Conservation (phyloP, 2,797 vertebrate genomes). For the Momotus momota region DNA sequence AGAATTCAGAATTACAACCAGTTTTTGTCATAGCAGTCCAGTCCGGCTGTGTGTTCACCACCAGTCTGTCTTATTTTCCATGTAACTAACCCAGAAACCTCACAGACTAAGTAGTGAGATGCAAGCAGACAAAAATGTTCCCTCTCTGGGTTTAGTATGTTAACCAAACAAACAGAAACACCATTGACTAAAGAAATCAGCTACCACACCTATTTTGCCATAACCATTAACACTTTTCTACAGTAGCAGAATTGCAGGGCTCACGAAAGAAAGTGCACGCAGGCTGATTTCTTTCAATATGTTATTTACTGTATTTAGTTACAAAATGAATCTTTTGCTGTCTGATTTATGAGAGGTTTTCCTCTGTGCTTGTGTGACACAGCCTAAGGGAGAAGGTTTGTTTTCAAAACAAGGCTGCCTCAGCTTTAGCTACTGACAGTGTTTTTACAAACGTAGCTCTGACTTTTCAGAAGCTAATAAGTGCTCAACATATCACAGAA, state of each 20-base stretch:
- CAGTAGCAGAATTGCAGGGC: neutral
- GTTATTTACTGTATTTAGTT: neutral
- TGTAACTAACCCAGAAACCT: neutral
- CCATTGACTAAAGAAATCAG: neutral
- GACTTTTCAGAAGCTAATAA: neutral
- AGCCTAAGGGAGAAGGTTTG: neutral
- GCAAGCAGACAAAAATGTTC: neutral
- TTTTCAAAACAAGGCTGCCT: neutral
- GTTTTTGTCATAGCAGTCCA: conserved; percentile 10
- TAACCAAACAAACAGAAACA: neutral
- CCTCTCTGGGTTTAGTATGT: neutral
- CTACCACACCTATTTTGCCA: neutral
- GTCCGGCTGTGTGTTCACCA: neutral
- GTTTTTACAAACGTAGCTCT: neutral
- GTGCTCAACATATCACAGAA: neutral
- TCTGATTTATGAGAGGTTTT: neutral
- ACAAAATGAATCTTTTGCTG: neutral
- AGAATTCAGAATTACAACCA: neutral
- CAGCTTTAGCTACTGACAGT: neutral
- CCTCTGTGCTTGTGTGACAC: too few species aligned
- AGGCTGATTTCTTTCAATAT: neutral
- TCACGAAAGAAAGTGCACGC: accelerated
- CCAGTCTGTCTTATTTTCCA: neutral
- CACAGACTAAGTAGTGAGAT: neutral
- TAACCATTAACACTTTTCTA: neutral